Percentiles rank a stretch among this genome's conserved stretches.
These are phyloP conservation scores for Ganaspis brasiliensis DNA, from an alignment of 2,888 invertebrate species.

Conservation along the genomic window DNA sequence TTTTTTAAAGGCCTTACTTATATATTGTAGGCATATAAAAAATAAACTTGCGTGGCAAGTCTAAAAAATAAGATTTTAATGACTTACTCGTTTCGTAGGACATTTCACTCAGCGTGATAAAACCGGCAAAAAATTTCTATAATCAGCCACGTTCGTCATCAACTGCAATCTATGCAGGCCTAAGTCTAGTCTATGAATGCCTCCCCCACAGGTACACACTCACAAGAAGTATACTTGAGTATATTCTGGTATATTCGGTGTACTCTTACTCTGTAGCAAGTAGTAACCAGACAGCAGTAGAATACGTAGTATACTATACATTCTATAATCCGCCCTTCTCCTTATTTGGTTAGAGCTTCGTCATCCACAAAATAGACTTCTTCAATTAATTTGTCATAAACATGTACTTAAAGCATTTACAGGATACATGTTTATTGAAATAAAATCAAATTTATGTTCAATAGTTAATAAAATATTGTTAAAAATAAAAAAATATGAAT, in stretches of 20 bases:
- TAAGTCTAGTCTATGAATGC: constrained; percentile 52
- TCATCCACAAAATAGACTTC: no score
- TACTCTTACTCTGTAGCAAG: no score
- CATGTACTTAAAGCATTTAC: no score
- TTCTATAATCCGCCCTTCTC: constrained; percentile 76
- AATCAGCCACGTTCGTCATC: constrained; percentile 13
- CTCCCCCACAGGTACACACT: constrained; percentile 54
- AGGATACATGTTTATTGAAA: no score
- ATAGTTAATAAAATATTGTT: no score
- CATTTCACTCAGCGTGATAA: constrained; percentile 63
- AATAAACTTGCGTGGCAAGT: not conserved
- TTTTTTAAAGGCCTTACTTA: no score
- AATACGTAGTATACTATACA: constrained; percentile 51
- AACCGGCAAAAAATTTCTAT: not conserved
- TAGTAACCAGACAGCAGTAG: no score
- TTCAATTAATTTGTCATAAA: no score
- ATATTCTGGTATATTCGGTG: constrained; percentile 27
- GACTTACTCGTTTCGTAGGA: constrained; percentile 77
- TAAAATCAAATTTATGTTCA: no score
- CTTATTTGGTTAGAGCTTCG: constrained; percentile 72
- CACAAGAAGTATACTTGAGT: constrained; percentile 5
- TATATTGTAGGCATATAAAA: no score
- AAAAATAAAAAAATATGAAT: no score
- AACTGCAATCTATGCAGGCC: not conserved
- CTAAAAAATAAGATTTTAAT: not conserved